Conservation (phyloP, 2,797 vertebrate species). For the Gouania willdenowi region DNA sequence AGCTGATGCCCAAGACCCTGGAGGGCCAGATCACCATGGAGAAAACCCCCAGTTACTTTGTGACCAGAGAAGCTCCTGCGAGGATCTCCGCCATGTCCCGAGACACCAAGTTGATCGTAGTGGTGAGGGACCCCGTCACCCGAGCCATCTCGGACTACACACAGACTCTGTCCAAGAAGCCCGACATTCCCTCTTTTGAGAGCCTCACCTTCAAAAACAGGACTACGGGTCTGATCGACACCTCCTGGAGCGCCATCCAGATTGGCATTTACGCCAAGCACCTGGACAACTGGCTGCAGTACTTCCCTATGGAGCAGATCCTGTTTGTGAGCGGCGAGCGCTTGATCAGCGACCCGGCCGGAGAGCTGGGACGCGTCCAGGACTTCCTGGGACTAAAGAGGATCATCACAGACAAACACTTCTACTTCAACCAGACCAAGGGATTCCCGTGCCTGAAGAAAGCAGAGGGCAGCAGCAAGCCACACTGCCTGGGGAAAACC, state of each 20-base stretch:
- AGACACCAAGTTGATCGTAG: conserved; percentile 86
- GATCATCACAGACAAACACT: conserved; percentile 86
- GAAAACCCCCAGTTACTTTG: conserved; percentile 92
- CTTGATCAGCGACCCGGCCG: conserved; percentile 80
- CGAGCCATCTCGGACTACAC: conserved; percentile 90
- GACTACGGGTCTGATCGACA: conserved; percentile 82
- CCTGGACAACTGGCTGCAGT: conserved; percentile 85
- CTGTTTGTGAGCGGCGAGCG: conserved; percentile 82
- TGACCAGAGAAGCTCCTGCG: conserved; percentile 85
- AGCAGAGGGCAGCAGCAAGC: conserved; percentile 83
- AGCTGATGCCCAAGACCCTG: conserved; percentile 88
- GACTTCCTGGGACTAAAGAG: conserved; percentile 83
- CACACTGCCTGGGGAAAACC: conserved; percentile 84
- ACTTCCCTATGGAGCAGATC: conserved; percentile 81
- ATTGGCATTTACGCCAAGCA: conserved; percentile 86
- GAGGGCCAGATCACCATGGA: conserved; percentile 96
- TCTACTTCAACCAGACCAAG: conserved; percentile 87
- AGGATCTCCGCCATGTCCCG: conserved; percentile 86
- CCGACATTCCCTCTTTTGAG: conserved; percentile 80
- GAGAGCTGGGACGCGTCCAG: conserved; percentile 81
- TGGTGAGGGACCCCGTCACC: conserved; percentile 89
- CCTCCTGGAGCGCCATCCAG: conserved; percentile 82
- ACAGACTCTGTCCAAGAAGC: conserved; percentile 82
- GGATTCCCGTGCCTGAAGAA: conserved; percentile 84
- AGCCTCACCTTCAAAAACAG: conserved; percentile 84